Conservation (phyloP, 37 sponge, comb jelly and placozoan genomes). For the Amphimedon queenslandica region DNA sequence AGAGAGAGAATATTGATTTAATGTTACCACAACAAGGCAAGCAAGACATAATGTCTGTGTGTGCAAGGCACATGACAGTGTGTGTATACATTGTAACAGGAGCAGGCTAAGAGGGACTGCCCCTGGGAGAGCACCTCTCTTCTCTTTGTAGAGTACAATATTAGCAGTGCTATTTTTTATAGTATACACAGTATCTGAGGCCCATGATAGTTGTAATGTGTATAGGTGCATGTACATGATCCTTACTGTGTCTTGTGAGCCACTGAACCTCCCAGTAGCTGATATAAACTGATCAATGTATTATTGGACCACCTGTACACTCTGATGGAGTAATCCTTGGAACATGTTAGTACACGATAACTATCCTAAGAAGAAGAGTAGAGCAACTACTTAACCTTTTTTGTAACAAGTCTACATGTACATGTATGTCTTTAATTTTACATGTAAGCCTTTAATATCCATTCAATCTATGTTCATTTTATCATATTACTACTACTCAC, state of each 20-base stretch:
- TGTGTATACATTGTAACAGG: too few relatives aligned
- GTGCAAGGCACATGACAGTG: neutral
- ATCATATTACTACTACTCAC: slow-evolving; percentile 16
- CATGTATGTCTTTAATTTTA: neutral
- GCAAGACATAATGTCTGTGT: neutral
- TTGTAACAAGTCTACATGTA: neutral
- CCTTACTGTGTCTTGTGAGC: slow-evolving; percentile 69
- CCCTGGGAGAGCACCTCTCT: too few relatives aligned
- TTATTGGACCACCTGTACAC: slow-evolving; percentile 62
- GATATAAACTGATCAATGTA: slow-evolving; percentile 65
- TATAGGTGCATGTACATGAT: too few relatives aligned
- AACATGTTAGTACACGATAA: slow-evolving; percentile 68
- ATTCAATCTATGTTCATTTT: too few relatives aligned
- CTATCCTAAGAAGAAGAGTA: slow-evolving; percentile 27
- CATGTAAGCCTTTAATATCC: too few relatives aligned
- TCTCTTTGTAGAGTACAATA: too few relatives aligned
- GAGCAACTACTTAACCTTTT: too few relatives aligned
- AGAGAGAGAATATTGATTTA: neutral
- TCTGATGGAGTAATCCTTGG: slow-evolving; percentile 78
- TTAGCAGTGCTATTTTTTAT: too few relatives aligned
- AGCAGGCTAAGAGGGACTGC: too few relatives aligned
- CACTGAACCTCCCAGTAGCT: slow-evolving; percentile 82
- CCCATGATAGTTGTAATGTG: too few relatives aligned
- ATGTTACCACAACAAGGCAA: neutral
- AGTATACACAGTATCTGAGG: too few relatives aligned